A percentile compares a stretch with the other conserved stretches of the same genome.
phyloP scores from a whole-genome alignment of 2,888 invertebrate species.

The Heliconius hortense region DNA sequence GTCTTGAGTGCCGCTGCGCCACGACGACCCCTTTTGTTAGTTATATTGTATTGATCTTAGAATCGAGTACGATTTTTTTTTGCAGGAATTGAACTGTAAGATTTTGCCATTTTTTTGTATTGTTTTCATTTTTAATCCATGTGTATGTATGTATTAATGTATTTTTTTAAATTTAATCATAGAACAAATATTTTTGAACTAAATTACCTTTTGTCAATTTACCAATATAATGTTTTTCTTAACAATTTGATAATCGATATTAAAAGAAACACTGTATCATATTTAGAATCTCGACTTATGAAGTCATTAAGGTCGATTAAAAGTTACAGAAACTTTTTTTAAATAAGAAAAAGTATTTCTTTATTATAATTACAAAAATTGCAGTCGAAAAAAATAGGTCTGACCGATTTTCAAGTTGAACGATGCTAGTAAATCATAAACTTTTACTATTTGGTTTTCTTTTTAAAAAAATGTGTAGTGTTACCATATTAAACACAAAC shows the following conservation, averaged over 20 bases:
- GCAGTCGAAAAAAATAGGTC: neutral
- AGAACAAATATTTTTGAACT: neutral
- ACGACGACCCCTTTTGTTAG: neutral
- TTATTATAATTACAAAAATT: neutral
- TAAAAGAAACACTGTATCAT: neutral
- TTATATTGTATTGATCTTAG: neutral
- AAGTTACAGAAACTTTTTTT: neutral
- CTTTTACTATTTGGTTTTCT: neutral
- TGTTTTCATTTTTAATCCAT: neutral
- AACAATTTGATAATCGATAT: slow-evolving; percentile 2
- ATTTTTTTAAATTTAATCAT: neutral
- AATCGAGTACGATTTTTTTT: neutral
- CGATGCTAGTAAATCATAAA: neutral
- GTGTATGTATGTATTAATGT: neutral
- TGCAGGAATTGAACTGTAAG: neutral
- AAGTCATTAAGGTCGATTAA: neutral
- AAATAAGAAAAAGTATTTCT: neutral
- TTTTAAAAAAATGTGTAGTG: slow-evolving; percentile 21
- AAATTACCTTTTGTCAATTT: slow-evolving; percentile 14
- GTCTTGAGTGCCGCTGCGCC: no score
- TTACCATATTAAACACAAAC: slow-evolving; percentile 36
- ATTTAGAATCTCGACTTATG: slow-evolving; percentile 13
- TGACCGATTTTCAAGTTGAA: slow-evolving; percentile 8
- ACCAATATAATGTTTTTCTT: neutral
- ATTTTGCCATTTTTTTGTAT: neutral